Evolutionary conservation across 2,888 invertebrate species (phyloP).

Genomic region (Eudemis profundana): DNA sequence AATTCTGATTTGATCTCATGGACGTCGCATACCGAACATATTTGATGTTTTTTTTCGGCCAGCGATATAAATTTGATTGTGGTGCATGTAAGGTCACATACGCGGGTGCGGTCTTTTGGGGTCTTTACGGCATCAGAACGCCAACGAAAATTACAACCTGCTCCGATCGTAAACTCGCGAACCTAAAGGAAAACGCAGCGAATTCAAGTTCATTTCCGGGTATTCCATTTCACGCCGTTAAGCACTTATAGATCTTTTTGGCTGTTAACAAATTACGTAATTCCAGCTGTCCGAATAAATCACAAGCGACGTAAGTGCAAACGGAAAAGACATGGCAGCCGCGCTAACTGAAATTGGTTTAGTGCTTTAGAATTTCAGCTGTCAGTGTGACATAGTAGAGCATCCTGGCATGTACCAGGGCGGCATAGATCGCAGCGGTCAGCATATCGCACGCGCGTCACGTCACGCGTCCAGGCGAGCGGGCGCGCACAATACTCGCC

Average conservation of each 20-base stretch:
- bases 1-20: conserved; percentile 82
- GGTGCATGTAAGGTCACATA: conserved; percentile 53
- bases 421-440: conserved; percentile 52
- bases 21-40: conserved; percentile 82
- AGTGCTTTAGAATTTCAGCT: conserved; percentile 45
- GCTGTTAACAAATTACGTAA: conserved; percentile 33
- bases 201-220: conserved; percentile 42
- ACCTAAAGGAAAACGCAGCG: conserved; percentile 37
- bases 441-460: conserved; percentile 59
- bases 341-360: conserved; percentile 42
- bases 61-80: conserved; percentile 74
- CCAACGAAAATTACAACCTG: conserved; percentile 60
- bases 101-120: conserved; percentile 54
- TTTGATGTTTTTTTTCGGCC: conserved; percentile 74
- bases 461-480: conserved; percentile 65
- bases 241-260: conserved; percentile 29
- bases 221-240: conserved; percentile 43
- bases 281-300: conserved; percentile 40
- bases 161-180: conserved; percentile 46
- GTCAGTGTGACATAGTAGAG: conserved; percentile 45
- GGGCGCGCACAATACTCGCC: conserved; percentile 68
- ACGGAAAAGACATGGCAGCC: conserved; percentile 43
- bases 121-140: conserved; percentile 51
- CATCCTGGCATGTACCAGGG: conserved; percentile 49
- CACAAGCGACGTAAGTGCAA: conserved; percentile 37